phyloP scores from a whole-genome alignment of 2,113 vertebrate genomes.

The Athene cunicularia region DNA sequence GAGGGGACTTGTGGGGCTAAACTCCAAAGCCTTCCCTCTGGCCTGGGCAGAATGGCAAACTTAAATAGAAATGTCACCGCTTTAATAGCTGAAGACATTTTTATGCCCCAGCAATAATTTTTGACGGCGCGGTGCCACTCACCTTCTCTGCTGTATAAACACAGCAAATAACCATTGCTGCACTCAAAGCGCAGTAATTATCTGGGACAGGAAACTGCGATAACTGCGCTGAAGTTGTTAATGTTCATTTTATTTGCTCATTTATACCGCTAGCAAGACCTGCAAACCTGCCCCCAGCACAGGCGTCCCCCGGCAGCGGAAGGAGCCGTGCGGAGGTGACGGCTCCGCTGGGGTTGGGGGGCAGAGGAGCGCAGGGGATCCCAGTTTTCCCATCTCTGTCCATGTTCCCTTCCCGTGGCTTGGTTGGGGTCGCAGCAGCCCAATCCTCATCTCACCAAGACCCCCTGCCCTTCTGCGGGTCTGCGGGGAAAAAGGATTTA shows the following conservation, averaged over 20 bases:
- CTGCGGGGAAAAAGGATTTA: neutral
- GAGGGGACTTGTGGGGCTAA: neutral
- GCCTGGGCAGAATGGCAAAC: neutral
- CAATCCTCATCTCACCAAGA: neutral
- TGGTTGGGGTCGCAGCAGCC: neutral
- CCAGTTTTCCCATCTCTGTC: neutral
- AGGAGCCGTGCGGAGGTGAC: fast-evolving
- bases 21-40: neutral
- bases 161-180: neutral
- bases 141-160: neutral
- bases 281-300: neutral
- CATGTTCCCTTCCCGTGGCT: fast-evolving
- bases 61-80: neutral
- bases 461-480: fast-evolving
- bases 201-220: neutral
- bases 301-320: fast-evolving
- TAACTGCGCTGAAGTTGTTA: neutral
- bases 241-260: neutral
- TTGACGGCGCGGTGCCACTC: fast-evolving
- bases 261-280: neutral
- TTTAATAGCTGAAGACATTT: neutral
- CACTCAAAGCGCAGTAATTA: neutral
- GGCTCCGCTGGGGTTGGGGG: neutral
- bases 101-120: neutral
- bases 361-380: no score